Conservation (phyloP, 2,113 vertebrate genomes). For the Oryzias woworae region DNA sequence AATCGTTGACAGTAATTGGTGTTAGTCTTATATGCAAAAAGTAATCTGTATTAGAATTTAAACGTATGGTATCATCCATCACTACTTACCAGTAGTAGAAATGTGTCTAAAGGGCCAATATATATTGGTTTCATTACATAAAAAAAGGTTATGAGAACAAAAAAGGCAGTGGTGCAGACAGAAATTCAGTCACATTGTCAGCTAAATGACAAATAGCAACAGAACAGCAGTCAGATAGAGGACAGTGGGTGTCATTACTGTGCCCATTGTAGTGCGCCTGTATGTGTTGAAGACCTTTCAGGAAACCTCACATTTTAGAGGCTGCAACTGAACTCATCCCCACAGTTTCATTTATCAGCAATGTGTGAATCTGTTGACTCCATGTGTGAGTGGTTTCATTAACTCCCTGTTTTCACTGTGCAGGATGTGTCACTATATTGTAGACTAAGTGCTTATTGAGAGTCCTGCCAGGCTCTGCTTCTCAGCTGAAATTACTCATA, state of each 20-base stretch:
- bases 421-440: constrained; percentile 45
- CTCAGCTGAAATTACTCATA: constrained; percentile 46
- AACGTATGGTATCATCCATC: too few relatives aligned
- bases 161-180: background rate
- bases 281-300: constrained; percentile 42
- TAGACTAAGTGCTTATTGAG: constrained; percentile 55
- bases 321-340: constrained; percentile 50
- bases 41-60: too few relatives aligned
- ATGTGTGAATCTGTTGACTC: constrained; percentile 36
- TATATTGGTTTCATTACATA: too few relatives aligned
- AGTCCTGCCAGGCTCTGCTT: constrained; percentile 37
- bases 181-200: background rate
- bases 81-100: too few relatives aligned
- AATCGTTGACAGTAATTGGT: too few relatives aligned
- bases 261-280: constrained; percentile 43
- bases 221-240: constrained; percentile 25
- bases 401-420: constrained; percentile 50
- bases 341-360: constrained; percentile 57
- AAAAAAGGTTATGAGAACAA: background rate
- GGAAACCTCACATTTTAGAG: constrained; percentile 52
- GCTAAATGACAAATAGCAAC: constrained; percentile 9
- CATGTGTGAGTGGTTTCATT: constrained; percentile 51
- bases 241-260: constrained; percentile 43
- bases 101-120: too few relatives aligned
- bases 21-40: too few relatives aligned